These are phyloP conservation scores for Apodemus sylvaticus DNA, from an alignment of 2,113 vertebrate species.

Conservation along the genomic window DNA sequence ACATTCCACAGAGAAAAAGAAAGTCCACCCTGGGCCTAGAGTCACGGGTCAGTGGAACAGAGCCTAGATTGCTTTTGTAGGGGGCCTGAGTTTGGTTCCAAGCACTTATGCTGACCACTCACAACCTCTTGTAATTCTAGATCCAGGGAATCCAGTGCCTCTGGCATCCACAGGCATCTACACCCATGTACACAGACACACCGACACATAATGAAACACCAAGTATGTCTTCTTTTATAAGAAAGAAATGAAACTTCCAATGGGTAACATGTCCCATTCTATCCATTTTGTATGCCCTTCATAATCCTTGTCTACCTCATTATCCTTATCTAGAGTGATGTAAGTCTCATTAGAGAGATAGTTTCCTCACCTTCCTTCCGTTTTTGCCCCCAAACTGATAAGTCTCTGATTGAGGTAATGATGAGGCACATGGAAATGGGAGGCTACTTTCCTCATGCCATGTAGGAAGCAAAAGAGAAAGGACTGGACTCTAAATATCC, in stretches of 20 bases:
- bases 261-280: background rate
- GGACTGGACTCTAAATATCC: background rate
- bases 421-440: background rate
- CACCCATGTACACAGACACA: background rate
- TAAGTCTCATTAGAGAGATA: background rate
- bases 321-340: background rate
- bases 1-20: background rate
- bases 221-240: background rate
- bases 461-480: background rate
- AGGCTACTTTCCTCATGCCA: background rate
- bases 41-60: too few species aligned
- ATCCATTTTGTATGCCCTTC: background rate
- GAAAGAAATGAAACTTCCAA: background rate
- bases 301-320: background rate
- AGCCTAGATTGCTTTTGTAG: background rate
- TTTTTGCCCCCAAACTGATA: too few species aligned
- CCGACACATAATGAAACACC: too few species aligned
- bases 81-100: background rate
- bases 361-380: background rate
- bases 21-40: too few species aligned
- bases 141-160: background rate
- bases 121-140: background rate
- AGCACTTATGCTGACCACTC: background rate
- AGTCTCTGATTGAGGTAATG: background rate
- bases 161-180: background rate